These are phyloP conservation scores for Palythoa heliodiscus DNA, from an alignment of 92 coral and sea anemone species.

Conservation along the genomic window DNA sequence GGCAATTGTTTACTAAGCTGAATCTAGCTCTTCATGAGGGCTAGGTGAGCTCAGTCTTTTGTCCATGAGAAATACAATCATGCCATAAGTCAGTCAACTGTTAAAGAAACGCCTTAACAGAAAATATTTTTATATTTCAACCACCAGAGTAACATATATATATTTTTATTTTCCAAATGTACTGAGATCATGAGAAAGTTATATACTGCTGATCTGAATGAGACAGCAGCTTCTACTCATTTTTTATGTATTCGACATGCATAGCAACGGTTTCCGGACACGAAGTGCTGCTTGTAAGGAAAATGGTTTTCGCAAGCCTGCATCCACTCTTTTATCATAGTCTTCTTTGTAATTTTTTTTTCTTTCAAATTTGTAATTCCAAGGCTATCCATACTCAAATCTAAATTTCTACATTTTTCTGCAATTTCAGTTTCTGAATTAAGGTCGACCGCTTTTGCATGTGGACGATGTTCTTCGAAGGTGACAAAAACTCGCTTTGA, in stretches of 20 bases:
- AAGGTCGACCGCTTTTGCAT: constrained; percentile 31
- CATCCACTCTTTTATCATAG: constrained; percentile 17
- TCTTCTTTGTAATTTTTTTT: constrained; percentile 17
- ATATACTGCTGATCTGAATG: background rate
- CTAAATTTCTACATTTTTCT: constrained; percentile 42
- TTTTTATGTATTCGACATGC: constrained; percentile 29
- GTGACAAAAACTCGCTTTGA: constrained; percentile 30
- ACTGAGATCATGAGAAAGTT: background rate
- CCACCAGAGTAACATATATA: too few relatives aligned
- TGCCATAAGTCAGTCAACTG: too few relatives aligned
- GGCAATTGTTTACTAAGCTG: too few relatives aligned
- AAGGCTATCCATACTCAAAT: constrained; percentile 34
- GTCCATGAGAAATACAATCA: too few relatives aligned
- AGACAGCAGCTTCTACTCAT: background rate
- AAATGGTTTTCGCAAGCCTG: constrained; percentile 1
- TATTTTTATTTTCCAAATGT: too few relatives aligned
- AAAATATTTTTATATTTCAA: too few relatives aligned
- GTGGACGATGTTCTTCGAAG: constrained; percentile 31
- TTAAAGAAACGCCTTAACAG: too few relatives aligned
- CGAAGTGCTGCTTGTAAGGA: background rate
- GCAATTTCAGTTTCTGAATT: constrained; percentile 35
- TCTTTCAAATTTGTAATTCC: constrained; percentile 36
- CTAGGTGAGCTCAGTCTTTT: too few relatives aligned
- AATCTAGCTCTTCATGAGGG: too few relatives aligned
- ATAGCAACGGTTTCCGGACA: constrained; percentile 26